phyloP scores from a whole-genome alignment of 2,797 vertebrate species.

The Petrocephalus sullivani region DNA sequence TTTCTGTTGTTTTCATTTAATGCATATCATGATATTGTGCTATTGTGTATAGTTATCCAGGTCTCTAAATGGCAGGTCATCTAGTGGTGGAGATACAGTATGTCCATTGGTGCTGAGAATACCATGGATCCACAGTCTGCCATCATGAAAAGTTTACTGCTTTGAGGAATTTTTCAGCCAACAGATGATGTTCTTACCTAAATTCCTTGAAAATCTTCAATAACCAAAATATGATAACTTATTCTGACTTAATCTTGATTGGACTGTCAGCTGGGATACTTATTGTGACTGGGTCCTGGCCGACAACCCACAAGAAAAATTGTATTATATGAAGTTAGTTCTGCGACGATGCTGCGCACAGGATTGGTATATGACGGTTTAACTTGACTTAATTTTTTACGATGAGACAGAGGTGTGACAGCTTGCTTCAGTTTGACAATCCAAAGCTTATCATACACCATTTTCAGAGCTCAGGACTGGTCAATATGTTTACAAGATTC shows the following conservation, averaged over 20 bases:
- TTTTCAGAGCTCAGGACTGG: not conserved
- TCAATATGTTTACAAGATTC: slow-evolving; percentile 10
- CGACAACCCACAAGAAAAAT: not conserved
- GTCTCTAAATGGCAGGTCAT: not conserved
- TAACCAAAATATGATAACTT: not conserved
- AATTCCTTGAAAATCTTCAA: not conserved
- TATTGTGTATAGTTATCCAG: not conserved
- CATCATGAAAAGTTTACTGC: not conserved
- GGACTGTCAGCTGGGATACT: not conserved
- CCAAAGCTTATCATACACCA: not conserved
- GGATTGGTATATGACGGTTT: not conserved
- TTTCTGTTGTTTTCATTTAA: not conserved
- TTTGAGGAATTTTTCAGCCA: not conserved
- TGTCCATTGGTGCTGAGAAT: not conserved
- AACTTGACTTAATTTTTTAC: not conserved
- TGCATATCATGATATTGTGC: not conserved
- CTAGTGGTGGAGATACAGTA: not conserved
- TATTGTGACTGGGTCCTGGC: not conserved
- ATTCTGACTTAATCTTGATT: not conserved
- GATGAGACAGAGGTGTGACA: not conserved
- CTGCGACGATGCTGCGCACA: not conserved
- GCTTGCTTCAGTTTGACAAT: not conserved
- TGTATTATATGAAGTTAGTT: not conserved
- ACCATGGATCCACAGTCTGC: not conserved
- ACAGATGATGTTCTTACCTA: not conserved